Base-by-base conservation (phyloP, 2,797 vertebrate genomes). In the Rhinophrynus dorsalis region DNA sequence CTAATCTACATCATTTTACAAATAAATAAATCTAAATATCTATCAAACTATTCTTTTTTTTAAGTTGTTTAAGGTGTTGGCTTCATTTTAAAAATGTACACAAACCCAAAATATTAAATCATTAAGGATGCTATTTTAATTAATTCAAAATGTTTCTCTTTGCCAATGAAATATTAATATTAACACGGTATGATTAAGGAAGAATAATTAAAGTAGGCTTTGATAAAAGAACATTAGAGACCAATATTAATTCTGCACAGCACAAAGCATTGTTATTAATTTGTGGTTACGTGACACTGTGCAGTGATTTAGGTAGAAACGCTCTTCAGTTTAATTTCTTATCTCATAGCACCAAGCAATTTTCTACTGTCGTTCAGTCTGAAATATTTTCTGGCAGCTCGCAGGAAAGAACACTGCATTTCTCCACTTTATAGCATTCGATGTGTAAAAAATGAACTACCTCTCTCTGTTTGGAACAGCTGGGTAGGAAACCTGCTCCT, bases 401-500 rank as follows among this genome's bases (percentile, higher is more conserved):
- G 32, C 37, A 48, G 50, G 10, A n/a, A 63, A 67, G 74, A 26
- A 24, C n/a, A 2, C 44, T 55, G 27, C 15, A 30, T 0, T 4
- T 20, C 40, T 55, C 18, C 35, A 52, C 8, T 72, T 78, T 61
- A 65, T 6, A 73, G 68, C 55, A 40, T 69, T 61, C 66, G 17
- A 55, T 78, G 75, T 75, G 81, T 80, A 74, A 48, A 77, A 80
- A 76, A 80, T 33, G 70, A 80, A 58, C 62, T 48, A 79, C 52
- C 0, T 1, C 64, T 68, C 60, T 74, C 54, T 0, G 33, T 55
- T 51, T 76, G 59, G 29, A 85, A 80, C 80, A 87, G 81, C 80
- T 86, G 84, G 76, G 67, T 76, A 59, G 75, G 65, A 86, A 82
- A 77, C 26, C 72, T 76, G 55, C 6, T 76, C 74, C 40, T 83